Base-by-base conservation (phyloP, 2,113 vertebrate species). In the Numida meleagris region DNA sequence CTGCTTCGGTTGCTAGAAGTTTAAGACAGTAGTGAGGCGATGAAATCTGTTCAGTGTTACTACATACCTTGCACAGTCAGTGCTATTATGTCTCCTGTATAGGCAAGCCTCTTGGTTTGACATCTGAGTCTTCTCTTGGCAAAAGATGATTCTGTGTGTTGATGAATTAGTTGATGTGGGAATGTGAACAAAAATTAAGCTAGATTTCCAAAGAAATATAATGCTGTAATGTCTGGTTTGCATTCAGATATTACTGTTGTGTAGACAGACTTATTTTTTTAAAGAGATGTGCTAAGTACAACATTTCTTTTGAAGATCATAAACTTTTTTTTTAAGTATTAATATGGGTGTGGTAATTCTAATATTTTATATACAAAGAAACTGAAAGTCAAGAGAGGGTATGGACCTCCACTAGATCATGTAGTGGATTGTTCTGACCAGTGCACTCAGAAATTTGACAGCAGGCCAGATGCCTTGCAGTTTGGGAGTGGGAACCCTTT, bases 91-190 rank as follows among this genome's bases (percentile, higher is more conserved):
- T 9, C 80, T 71, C 68, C 71, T 91, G 87, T 97, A 70, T 50
- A 84, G 96, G 95, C 93, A 96, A 92, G 90, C 94, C 91, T 96
- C 6, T 91, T 87, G 93, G 65, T 91, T 67, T 59, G 87, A 88
- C 78, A 89, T 93, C 95, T 95, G 74, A 96, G 93, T 95, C 82
- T 83, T 71, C 75, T 75, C 89, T 86, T 94, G 88, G 92, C 94
- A 95, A n/a, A 94, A 14, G 71, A 12, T 66, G 36, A 21, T 82
- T 71, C 75, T 85, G 59, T 66, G 74, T 95, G 88, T 88, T 90
- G 86, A 77, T 94, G 76, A 88, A 61, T 48, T 57, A 63, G 93
- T 85, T 94, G 89, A 81, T 95, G 84, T 93, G 89, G 94, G 86
- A 88, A 86, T 9, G 33, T 70, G 72, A 82, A 70, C 80, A 61